Percentiles rank a stretch among this genome's conserved stretches.
Conservation (phyloP, 2,113 vertebrate species). For the Chelonoidis abingdonii region DNA sequence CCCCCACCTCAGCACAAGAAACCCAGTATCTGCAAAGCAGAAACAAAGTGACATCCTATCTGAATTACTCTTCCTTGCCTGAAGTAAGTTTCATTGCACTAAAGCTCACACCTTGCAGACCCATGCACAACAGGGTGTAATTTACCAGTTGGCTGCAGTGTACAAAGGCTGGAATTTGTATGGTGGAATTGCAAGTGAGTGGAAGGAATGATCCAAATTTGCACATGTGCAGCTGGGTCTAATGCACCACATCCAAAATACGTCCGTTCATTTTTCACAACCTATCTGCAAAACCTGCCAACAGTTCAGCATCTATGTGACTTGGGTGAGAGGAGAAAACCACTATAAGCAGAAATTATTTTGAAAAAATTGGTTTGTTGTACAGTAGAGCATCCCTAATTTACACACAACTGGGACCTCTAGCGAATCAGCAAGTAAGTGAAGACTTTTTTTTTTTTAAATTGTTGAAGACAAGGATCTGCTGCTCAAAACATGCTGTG, state of each 20-base stretch:
- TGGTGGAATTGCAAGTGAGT: fast-evolving
- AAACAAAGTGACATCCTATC: fast-evolving
- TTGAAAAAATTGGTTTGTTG: neutral
- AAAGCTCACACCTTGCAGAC: fast-evolving
- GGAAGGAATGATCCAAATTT: fast-evolving
- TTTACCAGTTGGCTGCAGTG: fast-evolving
- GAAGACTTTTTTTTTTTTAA: neutral
- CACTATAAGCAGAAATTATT: neutral
- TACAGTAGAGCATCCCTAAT: neutral
- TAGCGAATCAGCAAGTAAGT: neutral
- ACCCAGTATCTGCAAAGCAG: neutral
- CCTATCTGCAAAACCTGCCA: fast-evolving
- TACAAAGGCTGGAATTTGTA: fast-evolving
- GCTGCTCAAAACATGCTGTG: neutral
- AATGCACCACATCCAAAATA: fast-evolving
- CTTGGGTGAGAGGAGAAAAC: fast-evolving
- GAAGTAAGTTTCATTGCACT: fast-evolving
- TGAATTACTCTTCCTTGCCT: neutral
- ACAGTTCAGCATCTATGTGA: neutral
- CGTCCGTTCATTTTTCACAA: fast-evolving
- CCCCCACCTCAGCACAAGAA: fast-evolving
- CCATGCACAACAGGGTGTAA: fast-evolving
- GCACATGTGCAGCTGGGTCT: fast-evolving
- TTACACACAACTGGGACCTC: neutral
- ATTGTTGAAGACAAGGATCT: neutral